Base-by-base conservation (phyloP, 2,888 invertebrate species). In the Salpingus planirostris region DNA sequence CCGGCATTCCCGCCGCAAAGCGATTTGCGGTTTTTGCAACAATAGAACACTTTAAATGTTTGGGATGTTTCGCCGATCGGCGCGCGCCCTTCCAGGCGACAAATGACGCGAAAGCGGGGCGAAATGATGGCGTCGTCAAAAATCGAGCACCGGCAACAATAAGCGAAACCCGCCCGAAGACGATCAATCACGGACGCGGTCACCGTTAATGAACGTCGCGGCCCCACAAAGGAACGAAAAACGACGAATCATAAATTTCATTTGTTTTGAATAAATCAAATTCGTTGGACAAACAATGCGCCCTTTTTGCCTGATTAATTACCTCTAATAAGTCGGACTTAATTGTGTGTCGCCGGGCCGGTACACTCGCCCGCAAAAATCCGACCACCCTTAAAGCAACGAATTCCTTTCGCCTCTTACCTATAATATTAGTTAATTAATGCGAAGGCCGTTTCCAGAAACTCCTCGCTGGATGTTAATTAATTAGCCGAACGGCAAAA, bases 21-120 rank as follows among this genome's bases (percentile, higher is more conserved):
- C 59, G 57, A 59, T 59, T 58, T 59, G 59, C 54, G 59, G 56
- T 55, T 57, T 55, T 56, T 54, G 52, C 47, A 59, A 60, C 61
- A 62, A 62, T 60, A 59, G 61, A 57, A 57, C 59, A 60, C 59
- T 62, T 60, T 57, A 59, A 60, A 61, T 61, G 49, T 58, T 59
- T 60, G 40, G 54, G 49, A 61, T 61, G 58, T 60, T 58, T n/a
- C n/a, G n/a, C n/a, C n/a, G n/a, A n/a, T n/a, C n/a, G n/a, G n/a
- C n/a, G n/a, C n/a, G n/a, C n/a, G n/a, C n/a, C n/a, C n/a, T n/a
- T n/a, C n/a, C n/a, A n/a, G n/a, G n/a, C n/a, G n/a, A n/a, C n/a
- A n/a, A n/a, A n/a, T n/a, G n/a, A n/a, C n/a, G n/a, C n/a, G n/a
- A n/a, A n/a, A n/a, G n/a, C n/a, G n/a, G n/a, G n/a, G n/a, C n/a